phyloP scores from a whole-genome alignment of 2,888 invertebrate species.

The Octonoba sinensis region DNA sequence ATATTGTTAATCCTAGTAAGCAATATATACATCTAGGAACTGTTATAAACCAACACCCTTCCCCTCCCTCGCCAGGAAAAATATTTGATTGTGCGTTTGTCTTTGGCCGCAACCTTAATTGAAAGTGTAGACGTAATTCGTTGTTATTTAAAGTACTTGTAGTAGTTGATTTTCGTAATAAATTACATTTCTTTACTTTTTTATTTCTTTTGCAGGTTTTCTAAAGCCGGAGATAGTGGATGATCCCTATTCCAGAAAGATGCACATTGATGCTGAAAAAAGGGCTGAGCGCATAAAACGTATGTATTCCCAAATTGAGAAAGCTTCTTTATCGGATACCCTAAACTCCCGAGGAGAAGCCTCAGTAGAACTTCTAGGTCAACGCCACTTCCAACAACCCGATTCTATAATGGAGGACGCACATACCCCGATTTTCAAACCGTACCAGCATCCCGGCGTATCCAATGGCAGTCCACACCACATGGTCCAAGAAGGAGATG shows the following conservation, averaged over 20 bases:
- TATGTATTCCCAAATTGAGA: constrained; percentile 61
- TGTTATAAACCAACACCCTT: no score
- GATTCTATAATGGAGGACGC: constrained; percentile 28
- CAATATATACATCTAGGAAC: no score
- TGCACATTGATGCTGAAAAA: constrained; percentile 59
- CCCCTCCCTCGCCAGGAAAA: no score
- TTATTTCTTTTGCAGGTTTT: constrained; percentile 36
- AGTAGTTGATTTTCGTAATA: no score
- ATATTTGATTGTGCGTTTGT: not conserved
- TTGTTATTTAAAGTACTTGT: no score
- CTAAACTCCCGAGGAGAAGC: constrained; percentile 19
- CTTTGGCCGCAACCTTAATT: no score
- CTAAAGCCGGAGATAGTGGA: constrained; percentile 59
- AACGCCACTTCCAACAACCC: constrained; percentile 23
- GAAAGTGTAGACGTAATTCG: no score
- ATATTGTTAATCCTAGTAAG: no score
- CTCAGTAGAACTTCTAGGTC: constrained; percentile 27
- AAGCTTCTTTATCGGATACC: constrained; percentile 54
- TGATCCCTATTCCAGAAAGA: constrained; percentile 53
- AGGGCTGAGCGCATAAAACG: constrained; percentile 53
- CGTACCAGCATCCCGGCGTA: constrained; percentile 45
- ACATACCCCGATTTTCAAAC: constrained; percentile 52
- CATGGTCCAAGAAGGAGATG: constrained; percentile 19
- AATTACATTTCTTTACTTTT: not conserved
- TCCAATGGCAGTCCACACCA: constrained; percentile 17